These are phyloP conservation scores for Antigone vipio DNA, from an alignment of 2,113 vertebrate species.

Conservation along the genomic window DNA sequence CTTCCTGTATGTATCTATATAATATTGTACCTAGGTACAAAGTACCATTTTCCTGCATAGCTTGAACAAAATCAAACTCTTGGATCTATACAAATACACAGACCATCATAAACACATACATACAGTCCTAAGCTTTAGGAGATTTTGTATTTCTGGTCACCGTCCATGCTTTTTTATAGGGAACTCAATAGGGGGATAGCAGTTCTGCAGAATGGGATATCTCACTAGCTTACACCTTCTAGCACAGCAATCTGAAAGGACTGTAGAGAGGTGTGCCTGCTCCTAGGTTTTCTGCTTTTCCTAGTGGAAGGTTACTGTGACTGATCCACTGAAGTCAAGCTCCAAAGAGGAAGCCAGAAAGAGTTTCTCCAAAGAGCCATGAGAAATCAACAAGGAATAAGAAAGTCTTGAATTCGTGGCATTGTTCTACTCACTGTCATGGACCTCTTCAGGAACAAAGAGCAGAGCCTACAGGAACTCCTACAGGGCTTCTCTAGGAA, in stretches of 20 bases:
- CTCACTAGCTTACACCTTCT: background rate
- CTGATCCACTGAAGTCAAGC: background rate
- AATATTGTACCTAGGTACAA: background rate
- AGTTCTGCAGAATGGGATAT: background rate
- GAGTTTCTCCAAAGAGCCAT: background rate
- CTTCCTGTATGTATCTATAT: background rate
- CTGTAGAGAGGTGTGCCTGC: background rate
- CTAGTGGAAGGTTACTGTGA: background rate
- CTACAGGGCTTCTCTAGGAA: background rate
- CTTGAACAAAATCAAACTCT: background rate
- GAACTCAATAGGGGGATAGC: accelerated
- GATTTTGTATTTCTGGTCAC: background rate
- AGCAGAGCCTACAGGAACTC: background rate
- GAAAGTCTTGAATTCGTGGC: background rate
- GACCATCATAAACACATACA: background rate
- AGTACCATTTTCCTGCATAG: background rate
- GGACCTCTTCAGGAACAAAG: background rate
- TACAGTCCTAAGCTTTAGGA: background rate
- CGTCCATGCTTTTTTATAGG: background rate
- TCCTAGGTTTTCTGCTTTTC: background rate
- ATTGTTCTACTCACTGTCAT: background rate
- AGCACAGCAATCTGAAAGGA: background rate
- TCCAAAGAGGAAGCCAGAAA: background rate
- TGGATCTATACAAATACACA: background rate
- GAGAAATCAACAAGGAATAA: background rate